These are phyloP conservation scores for Ooceraea biroi DNA, from an alignment of 1,140 invertebrate species.

Conservation along the genomic window DNA sequence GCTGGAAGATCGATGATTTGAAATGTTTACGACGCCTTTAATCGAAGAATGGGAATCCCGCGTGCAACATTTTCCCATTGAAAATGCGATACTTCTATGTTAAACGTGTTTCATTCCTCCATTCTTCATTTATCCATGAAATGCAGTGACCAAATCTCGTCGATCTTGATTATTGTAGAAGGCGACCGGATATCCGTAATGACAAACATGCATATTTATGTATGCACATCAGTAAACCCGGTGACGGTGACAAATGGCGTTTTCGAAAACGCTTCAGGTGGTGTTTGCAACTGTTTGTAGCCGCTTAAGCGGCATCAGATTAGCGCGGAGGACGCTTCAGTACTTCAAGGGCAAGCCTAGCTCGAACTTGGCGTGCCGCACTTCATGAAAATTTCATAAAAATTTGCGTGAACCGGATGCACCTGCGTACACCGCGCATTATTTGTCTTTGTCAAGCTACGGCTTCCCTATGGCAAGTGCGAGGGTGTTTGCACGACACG, in stretches of 20 bases:
- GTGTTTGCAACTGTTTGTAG: conserved; percentile 25
- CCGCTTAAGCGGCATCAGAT: conserved; percentile 50
- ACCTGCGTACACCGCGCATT: conserved; percentile 45
- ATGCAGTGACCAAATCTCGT: not conserved
- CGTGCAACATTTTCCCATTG: not conserved
- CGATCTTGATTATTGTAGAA: conserved; percentile 35
- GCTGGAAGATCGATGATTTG: not conserved
- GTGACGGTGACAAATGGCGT: conserved; percentile 43
- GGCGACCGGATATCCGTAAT: conserved; percentile 1
- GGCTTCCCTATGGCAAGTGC: not conserved
- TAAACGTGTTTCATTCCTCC: not conserved
- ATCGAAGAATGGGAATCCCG: not conserved
- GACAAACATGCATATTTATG: conserved; percentile 9
- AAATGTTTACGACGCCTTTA: not conserved
- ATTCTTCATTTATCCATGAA: conserved; percentile 6
- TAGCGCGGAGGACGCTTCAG: conserved; percentile 17
- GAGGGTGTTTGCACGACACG: not conserved
- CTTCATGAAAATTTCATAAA: conserved; percentile 63
- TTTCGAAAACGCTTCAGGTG: conserved; percentile 47
- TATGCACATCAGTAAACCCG: conserved; percentile 4
- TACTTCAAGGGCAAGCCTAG: conserved; percentile 27
- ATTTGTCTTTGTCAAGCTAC: conserved; percentile 61
- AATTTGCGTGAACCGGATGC: conserved; percentile 53
- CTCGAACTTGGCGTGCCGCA: conserved; percentile 12
- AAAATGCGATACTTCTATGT: not conserved